These are phyloP conservation scores for Taenaris catops DNA, from an alignment of 2,888 invertebrate genomes.

Conservation along the genomic window DNA sequence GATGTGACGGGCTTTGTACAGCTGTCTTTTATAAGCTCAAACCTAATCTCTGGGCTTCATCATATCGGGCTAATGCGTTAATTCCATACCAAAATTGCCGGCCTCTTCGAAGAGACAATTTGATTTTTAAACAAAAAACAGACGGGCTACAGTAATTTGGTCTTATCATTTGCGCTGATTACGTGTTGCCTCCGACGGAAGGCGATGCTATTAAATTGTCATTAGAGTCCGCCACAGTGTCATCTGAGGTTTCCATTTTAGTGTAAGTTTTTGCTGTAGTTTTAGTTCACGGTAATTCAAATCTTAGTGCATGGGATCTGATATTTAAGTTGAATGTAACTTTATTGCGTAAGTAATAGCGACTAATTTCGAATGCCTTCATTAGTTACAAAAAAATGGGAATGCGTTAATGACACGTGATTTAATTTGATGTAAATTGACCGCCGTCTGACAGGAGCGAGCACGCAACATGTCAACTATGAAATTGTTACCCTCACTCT, in stretches of 20 bases:
- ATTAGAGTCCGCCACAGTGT: constrained; percentile 74
- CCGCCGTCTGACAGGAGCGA: constrained; percentile 48
- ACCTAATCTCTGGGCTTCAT: constrained; percentile 19
- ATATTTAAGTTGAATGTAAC: constrained; percentile 30
- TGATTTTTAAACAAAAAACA: constrained; percentile 51
- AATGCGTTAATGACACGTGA: constrained; percentile 67
- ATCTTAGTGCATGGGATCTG: constrained; percentile 12
- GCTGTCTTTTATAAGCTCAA: constrained; percentile 21
- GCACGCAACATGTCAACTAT: constrained; percentile 76
- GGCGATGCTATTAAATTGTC: constrained; percentile 76
- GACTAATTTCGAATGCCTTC: constrained; percentile 26
- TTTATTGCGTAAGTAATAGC: constrained; percentile 34
- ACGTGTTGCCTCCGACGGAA: constrained; percentile 62
- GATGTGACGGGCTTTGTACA: constrained; percentile 25
- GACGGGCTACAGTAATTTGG: constrained; percentile 46
- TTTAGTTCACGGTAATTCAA: constrained; percentile 53
- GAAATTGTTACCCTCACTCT: constrained; percentile 63
- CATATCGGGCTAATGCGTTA: constrained; percentile 18
- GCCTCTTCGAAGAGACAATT: constrained; percentile 51
- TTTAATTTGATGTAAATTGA: constrained; percentile 76
- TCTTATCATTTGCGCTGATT: constrained; percentile 71
- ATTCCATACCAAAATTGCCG: constrained; percentile 32
- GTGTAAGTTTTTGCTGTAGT: constrained; percentile 73
- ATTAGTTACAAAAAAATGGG: constrained; percentile 37
- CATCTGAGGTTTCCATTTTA: constrained; percentile 68